Evolutionary conservation across 2,888 invertebrate species (phyloP).

Genomic region (Orthonevra nobilis): DNA sequence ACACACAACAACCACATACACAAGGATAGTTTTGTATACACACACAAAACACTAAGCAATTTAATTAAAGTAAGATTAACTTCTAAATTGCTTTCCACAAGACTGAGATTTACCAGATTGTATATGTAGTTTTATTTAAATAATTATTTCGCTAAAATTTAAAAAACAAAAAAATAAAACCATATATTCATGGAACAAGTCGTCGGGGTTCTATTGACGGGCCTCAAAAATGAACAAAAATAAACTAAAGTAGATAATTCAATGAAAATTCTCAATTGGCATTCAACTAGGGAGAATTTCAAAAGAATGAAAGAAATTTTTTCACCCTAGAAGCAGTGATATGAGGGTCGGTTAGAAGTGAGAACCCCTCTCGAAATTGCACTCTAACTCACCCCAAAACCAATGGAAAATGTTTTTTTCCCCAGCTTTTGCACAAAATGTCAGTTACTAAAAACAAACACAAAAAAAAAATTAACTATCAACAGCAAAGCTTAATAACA

Average conservation of each 20-base stretch:
- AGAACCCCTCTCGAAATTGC: no score
- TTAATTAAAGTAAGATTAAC: conserved; percentile 47
- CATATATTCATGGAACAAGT: conserved; percentile 53
- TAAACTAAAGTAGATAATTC: conserved; percentile 25
- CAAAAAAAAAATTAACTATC: neutral
- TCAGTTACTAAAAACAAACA: neutral
- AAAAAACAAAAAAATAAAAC: conserved; percentile 39
- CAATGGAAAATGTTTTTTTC: conserved; percentile 8
- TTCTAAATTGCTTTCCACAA: conserved; percentile 71
- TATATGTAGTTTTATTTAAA: conserved; percentile 66
- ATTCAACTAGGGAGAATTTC: conserved; percentile 6
- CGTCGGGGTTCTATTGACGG: no score
- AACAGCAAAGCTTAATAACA: neutral
- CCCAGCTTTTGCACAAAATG: conserved; percentile 20
- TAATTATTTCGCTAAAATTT: conserved; percentile 49
- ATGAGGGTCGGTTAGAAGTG: conserved; percentile 9
- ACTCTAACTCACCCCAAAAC: neutral
- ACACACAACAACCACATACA: conserved; percentile 18
- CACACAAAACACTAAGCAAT: conserved; percentile 55
- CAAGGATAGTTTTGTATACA: conserved; percentile 55
- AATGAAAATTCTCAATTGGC: conserved; percentile 48
- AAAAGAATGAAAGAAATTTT: neutral
- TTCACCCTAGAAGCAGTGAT: conserved; percentile 14
- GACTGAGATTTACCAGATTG: conserved; percentile 72
- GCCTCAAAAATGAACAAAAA: conserved; percentile 46